Percentiles rank a stretch among this genome's conserved stretches.
These are phyloP conservation scores for Candidula unifasciata DNA, from an alignment of 2,888 invertebrate species.

Conservation along the genomic window DNA sequence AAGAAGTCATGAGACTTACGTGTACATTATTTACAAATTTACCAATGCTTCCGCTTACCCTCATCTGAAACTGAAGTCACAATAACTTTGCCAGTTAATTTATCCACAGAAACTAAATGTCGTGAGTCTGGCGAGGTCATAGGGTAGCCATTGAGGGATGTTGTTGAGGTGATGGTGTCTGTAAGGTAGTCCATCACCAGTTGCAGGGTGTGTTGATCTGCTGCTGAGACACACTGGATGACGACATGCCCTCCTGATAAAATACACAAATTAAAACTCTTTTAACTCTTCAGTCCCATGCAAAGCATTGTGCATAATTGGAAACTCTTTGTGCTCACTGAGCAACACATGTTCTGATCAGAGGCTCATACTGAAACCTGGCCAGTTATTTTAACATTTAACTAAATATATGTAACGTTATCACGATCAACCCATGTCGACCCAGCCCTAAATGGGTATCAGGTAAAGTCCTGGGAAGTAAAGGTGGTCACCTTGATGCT, in stretches of 20 bases:
- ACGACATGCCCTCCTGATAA: conserved; percentile 84
- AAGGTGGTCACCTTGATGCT: too few relatives aligned
- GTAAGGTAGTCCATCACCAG: conserved; percentile 86
- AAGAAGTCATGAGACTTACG: not conserved
- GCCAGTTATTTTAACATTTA: too few relatives aligned
- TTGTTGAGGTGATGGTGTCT: conserved; percentile 78
- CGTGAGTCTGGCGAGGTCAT: conserved; percentile 85
- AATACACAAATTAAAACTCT: not conserved
- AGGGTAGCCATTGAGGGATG: conserved; percentile 77
- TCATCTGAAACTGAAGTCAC: conserved; percentile 83
- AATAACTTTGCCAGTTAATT: conserved; percentile 81
- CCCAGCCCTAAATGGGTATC: too few relatives aligned
- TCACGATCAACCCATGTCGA: too few relatives aligned
- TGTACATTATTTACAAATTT: not conserved
- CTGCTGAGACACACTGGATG: conserved; percentile 83
- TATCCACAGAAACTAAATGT: conserved; percentile 84
- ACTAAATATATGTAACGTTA: too few relatives aligned
- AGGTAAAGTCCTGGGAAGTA: too few relatives aligned
- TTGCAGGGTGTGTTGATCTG: conserved; percentile 78
- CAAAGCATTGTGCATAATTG: too few relatives aligned
- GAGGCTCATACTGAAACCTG: too few relatives aligned
- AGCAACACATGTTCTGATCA: too few relatives aligned
- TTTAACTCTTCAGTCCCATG: too few relatives aligned
- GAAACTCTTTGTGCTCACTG: too few relatives aligned
- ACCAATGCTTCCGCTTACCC: conserved; percentile 77